Percentiles rank a stretch among this genome's conserved stretches.
phyloP scores from a whole-genome alignment of 2,888 invertebrate genomes.

The Rotaria socialis region DNA sequence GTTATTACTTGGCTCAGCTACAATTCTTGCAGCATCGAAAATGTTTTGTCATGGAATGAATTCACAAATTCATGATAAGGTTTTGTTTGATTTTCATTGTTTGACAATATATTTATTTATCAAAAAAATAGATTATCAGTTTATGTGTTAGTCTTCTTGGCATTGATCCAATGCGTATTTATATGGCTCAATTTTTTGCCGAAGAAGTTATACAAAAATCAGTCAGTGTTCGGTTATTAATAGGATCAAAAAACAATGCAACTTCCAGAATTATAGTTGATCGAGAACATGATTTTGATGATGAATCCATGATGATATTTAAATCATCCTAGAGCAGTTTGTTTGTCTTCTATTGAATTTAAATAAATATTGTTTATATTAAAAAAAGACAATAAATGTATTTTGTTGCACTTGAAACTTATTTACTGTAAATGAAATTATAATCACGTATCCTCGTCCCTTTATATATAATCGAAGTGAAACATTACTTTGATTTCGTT shows the following conservation, averaged over 20 bases:
- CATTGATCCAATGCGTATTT: conserved; percentile 32
- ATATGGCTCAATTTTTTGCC: conserved; percentile 3
- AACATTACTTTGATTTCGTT: no score
- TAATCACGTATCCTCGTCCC: no score
- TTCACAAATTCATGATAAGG: conserved; percentile 32
- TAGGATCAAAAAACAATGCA: neutral
- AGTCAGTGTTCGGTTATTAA: neutral
- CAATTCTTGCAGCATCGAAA: conserved; percentile 31
- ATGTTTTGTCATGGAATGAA: neutral
- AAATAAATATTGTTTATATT: neutral
- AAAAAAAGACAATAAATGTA: neutral
- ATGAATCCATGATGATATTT: neutral
- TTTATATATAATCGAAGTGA: no score
- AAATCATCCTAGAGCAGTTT: no score
- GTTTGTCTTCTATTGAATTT: neutral
- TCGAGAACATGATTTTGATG: conserved; percentile 16
- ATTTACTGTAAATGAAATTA: no score
- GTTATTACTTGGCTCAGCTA: conserved; percentile 21
- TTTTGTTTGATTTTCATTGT: neutral
- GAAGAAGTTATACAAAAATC: neutral
- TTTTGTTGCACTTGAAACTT: no score
- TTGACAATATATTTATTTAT: neutral
- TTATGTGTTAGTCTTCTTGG: conserved; percentile 7
- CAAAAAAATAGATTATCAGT: neutral
- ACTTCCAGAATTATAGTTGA: neutral